Base-by-base conservation (phyloP, 2,797 vertebrate species). In the Cyprinella venusta region DNA sequence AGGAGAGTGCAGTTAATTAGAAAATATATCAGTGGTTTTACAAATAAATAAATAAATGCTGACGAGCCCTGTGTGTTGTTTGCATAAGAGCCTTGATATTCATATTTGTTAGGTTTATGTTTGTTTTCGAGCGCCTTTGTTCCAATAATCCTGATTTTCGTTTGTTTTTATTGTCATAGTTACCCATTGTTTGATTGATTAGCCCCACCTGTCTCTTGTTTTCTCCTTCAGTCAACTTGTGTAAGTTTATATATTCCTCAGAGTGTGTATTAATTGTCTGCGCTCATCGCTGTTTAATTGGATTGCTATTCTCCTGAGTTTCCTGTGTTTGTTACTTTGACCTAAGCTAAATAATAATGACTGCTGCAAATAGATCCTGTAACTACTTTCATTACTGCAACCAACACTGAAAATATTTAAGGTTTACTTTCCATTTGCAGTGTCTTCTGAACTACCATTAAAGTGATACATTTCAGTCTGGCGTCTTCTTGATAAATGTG, bases 1-100 rank as follows among this genome's bases (percentile, higher is more conserved):
- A 78, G 16, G 30, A 78, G 75, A n/a, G 54, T 33, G 74, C 72
- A 81, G 50, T 69, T 86, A 71, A 84, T 86, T 84, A 78, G 38
- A 84, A 68, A 78, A 81, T 52, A 16, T 72, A 24, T 38, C 72
- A 24, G 7, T 71, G 50, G 76, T 70, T 70, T 61, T 12, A 79
- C 30, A 68, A 75, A 75, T 61, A 24, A 24, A n/a, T 16, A 67
- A n/a, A 24, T 18, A 50, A 50, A 74, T 38, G 10, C 10, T 36
- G 50, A 54, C 0, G 0, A n/a, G 6, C 6, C 18, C 30, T 36
- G 26, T 74, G 8, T 54, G 26, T 74, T 74, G 71, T 36, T 50
- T 71, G 26, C 45, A 13, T 48, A 26, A 70, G 12, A 18, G 54
- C 12, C n/a, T 59, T 24, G 54, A 59, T 30, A 16, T 63, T 63